Conservation (phyloP, 2,888 invertebrate genomes). For the Microplitis deprimator region DNA sequence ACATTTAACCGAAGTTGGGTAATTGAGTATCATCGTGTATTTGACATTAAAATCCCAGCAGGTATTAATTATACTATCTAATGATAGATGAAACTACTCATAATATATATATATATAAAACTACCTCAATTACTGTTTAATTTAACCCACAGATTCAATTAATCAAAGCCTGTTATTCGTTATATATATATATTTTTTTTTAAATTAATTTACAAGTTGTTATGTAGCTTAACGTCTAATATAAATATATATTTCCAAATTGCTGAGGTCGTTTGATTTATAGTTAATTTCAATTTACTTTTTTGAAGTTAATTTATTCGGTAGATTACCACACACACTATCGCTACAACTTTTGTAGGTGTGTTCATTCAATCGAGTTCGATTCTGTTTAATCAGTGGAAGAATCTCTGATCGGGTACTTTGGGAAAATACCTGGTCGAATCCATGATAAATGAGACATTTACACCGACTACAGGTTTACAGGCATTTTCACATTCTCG, state of each 20-base stretch:
- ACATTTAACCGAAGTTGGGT: not conserved
- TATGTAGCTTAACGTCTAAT: not conserved
- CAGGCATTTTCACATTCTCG: not conserved
- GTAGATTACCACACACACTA: not conserved
- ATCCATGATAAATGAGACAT: conserved; percentile 16
- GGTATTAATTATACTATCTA: not conserved
- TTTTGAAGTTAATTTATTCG: not conserved
- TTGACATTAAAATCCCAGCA: not conserved
- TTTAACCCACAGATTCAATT: not conserved
- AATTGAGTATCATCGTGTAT: not conserved
- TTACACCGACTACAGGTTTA: not conserved
- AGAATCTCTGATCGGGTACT: conserved; percentile 1
- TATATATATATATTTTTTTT: not conserved
- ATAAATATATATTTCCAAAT: not conserved
- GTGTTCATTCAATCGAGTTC: conserved; percentile 9
- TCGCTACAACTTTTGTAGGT: not conserved
- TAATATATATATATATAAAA: not conserved
- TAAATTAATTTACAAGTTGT: not conserved
- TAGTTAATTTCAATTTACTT: not conserved
- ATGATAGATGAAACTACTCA: not conserved
- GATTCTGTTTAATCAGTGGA: conserved; percentile 1
- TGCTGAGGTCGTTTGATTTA: not conserved
- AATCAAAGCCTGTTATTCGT: not conserved
- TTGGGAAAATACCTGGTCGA: not conserved
- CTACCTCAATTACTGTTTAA: not conserved